phyloP scores from a whole-genome alignment of 2,797 vertebrate genomes.

The Fistularia tabacaria region DNA sequence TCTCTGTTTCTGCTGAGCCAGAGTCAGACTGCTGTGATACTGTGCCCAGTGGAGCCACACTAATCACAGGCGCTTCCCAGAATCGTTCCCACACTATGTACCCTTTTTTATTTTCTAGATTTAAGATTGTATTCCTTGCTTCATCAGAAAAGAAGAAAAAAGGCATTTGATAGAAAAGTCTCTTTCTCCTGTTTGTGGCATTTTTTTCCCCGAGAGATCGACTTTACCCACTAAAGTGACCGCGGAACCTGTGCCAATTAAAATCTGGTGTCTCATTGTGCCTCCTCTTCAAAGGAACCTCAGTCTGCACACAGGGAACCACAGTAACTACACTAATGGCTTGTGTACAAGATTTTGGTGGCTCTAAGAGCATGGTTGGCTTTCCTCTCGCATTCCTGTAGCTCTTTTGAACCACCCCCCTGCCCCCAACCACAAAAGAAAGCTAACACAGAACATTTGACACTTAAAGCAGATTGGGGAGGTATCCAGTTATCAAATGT shows the following conservation, averaged over 20 bases:
- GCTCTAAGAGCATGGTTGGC: slow-evolving; percentile 72
- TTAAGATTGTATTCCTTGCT: slow-evolving; percentile 31
- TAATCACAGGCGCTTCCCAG: slow-evolving; percentile 62
- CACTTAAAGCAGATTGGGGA: slow-evolving; percentile 9
- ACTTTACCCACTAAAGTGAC: slow-evolving; percentile 1
- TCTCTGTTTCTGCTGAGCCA: slow-evolving; percentile 33
- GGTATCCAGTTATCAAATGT: slow-evolving; percentile 51
- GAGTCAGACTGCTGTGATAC: slow-evolving; percentile 54
- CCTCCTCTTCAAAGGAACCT: slow-evolving; percentile 37
- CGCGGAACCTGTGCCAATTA: slow-evolving; percentile 32
- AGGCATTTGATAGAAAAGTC: slow-evolving; percentile 2
- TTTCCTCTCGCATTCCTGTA: slow-evolving; percentile 56
- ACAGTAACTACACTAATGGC: slow-evolving; percentile 42
- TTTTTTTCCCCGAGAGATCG: not conserved
- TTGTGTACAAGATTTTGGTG: slow-evolving; percentile 39
- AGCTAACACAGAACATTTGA: slow-evolving; percentile 20
- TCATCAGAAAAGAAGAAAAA: slow-evolving; percentile 21
- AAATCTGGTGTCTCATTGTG: slow-evolving; percentile 31
- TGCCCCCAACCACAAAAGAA: slow-evolving; percentile 69
- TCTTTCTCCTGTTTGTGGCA: not conserved
- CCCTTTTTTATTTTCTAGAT: slow-evolving; percentile 19
- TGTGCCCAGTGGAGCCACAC: slow-evolving; percentile 66
- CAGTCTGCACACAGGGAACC: slow-evolving; percentile 24
- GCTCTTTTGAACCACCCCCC: slow-evolving; percentile 32
- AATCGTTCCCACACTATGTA: slow-evolving; percentile 54